Evolutionary conservation across 2,888 invertebrate genomes (phyloP), one percentile per base, ranked within the genome.

Genomic region (Agrotis puta): DNA sequence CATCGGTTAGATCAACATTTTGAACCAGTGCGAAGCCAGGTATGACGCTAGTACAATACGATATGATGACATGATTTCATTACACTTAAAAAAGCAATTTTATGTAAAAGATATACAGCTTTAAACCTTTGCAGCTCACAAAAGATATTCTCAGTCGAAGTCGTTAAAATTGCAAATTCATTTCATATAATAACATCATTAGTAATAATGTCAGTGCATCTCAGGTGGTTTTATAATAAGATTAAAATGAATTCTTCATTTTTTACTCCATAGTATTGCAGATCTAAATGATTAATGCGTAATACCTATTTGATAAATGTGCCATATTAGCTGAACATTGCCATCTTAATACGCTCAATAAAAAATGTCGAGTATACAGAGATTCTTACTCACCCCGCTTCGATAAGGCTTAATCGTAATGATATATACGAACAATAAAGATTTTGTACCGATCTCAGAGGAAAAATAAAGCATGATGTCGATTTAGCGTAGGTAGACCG

Each of bases 321-420:
- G 20, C 68, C 58, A 67, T 77, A 77, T 77, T 84, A 84, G 77
- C 71, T 68, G 51, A 59, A 77, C 80, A 83, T 75, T 73, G 70
- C 77, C 74, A 75, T 77, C 57, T 85, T 84, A 83, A 81, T 76
- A 78, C 48, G 64, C 39, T 73, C 65, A 73, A 77, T 83, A 82
- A 83, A 81, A 82, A 82, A 75, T 73, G 69, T 64, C 57, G 63
- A 64, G 72, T 62, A 70, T 48, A 83, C 72, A 69, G 73, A 74
- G 70, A 77, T 83, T 73, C 66, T 83, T 82, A 80, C 67, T 82
- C 82, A 70, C 50, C 57, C 53, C 56, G 51, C 24, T 2, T 48
- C 77, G 84, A 82, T 83, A 82, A 80, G 73, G 74, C 61, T 84
- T 83, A 84, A 82, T 80, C 75, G 70, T 67, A 73, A 73, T 84